Evolutionary conservation across 2,113 vertebrate genomes (phyloP).

Genomic region (Plestiodon gilberti): DNA sequence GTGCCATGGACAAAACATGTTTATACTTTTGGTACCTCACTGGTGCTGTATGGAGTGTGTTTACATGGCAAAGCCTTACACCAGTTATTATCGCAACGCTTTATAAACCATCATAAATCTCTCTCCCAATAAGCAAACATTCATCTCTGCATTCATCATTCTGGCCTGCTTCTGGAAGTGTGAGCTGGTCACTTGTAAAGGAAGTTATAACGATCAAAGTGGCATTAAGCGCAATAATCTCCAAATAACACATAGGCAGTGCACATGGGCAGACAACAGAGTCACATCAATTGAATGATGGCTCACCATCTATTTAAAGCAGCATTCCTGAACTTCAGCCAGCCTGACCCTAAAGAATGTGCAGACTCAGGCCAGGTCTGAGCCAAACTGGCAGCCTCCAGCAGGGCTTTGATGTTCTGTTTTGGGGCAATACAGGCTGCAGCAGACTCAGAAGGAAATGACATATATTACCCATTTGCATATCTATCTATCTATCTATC

Average conservation of each 20-base stretch:
- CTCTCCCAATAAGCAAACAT: no score
- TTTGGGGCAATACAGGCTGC: not conserved
- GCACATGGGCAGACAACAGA: not conserved
- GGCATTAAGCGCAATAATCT: not conserved
- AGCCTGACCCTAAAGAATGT: not conserved
- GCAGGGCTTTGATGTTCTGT: not conserved
- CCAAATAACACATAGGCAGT: not conserved
- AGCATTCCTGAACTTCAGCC: not conserved
- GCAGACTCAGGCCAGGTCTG: not conserved
- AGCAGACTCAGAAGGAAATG: not conserved
- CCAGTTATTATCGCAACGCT: no score
- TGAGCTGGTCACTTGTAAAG: not conserved
- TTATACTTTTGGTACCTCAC: no score
- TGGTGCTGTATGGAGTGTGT: no score
- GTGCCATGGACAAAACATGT: no score
- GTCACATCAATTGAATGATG: not conserved
- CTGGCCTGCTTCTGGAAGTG: not conserved
- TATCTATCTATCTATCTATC: no score
- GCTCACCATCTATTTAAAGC: not conserved
- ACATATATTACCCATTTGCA: not conserved
- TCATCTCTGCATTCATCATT: not conserved
- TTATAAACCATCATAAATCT: no score
- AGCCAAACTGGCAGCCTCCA: not conserved
- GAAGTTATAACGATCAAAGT: not conserved
- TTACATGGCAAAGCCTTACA: no score